Conservation (phyloP, 1,140 invertebrate genomes). For the Eupeodes corollae region DNA sequence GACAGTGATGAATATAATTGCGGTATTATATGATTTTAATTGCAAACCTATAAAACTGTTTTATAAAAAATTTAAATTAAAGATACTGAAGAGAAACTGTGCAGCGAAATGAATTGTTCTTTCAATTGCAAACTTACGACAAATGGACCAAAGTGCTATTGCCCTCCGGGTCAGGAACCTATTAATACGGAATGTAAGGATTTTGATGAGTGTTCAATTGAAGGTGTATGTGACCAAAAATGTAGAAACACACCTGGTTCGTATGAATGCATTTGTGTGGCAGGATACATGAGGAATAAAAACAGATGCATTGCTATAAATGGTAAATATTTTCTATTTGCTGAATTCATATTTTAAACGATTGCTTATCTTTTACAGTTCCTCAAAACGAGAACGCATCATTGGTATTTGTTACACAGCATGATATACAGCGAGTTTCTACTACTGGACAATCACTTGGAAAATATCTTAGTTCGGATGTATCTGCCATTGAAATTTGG, state of each 20-base stretch:
- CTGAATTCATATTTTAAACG: not conserved
- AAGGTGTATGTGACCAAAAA: constrained; percentile 65
- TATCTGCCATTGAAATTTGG: constrained; percentile 27
- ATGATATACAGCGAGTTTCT: constrained; percentile 17
- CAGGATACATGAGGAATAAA: constrained; percentile 54
- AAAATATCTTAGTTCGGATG: constrained; percentile 5
- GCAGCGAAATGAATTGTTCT: constrained; percentile 48
- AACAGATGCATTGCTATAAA: constrained; percentile 54
- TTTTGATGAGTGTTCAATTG: constrained; percentile 59
- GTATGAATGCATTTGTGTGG: constrained; percentile 62
- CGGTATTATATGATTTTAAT: constrained; percentile 25
- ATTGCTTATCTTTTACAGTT: constrained; percentile 10
- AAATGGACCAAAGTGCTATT: constrained; percentile 58
- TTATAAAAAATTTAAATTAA: constrained; percentile 17
- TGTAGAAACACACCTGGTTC: constrained; percentile 63
- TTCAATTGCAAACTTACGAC: constrained; percentile 54
- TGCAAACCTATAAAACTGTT: not conserved
- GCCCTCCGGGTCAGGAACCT: constrained; percentile 57
- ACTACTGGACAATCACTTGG: not conserved
- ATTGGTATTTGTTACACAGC: constrained; percentile 18
- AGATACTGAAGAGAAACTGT: constrained; percentile 43
- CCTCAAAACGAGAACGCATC: constrained; percentile 21
- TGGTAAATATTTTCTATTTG: constrained; percentile 40
- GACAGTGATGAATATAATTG: constrained; percentile 46
- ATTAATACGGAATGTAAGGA: constrained; percentile 54